Evolutionary conservation across 1,140 invertebrate genomes (phyloP), one percentile per base, ranked within the genome.

Genomic region (Drosophila serrata): DNA sequence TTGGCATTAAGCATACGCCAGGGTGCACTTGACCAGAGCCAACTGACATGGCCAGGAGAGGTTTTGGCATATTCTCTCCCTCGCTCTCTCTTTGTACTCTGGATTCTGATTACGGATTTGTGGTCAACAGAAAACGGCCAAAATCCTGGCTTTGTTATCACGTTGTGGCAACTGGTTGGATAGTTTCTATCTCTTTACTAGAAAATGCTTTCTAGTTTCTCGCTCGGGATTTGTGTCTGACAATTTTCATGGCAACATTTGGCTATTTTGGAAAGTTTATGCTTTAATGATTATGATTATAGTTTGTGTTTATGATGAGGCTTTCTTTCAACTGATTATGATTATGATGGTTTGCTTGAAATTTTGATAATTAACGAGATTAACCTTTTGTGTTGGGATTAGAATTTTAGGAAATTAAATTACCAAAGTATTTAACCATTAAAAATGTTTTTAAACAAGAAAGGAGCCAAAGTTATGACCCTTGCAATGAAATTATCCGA

Each of bases 1-100:
- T 82, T 82, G 81, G 46, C 81, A 61, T 84, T 76, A 80, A 84
- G 70, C 62, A 85, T 76, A 84, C 76, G 46, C 65, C 67, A 76
- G 81, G 81, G 76, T 76, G 78, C 46, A 75, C 58, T 79, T 78
- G 45, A 42, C 42, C 48, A 55, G 56, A 6, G 29, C 33, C 60
- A 64, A 31, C 49, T 12, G 29, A 35, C 43, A 49, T 19, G 55
- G 56, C 37, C 61, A 43, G 33, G 33, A 53, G 33, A 11, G 33
- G 31, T 19, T 53, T 2, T 7, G 24, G n/a, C n/a, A n/a, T n/a
- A n/a, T n/a, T n/a, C 24, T n/a, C 49, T 15, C 15, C 17, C 17
- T 35, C 17, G 19, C 24, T 24, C 24, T n/a, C 49, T 22, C 15
- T 29, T 13, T 35, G 12, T 35, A 19, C 17, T 33, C 1, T 4